These are phyloP conservation scores for Cyanistes caeruleus DNA, from an alignment of 2,113 vertebrate species.

Conservation along the genomic window DNA sequence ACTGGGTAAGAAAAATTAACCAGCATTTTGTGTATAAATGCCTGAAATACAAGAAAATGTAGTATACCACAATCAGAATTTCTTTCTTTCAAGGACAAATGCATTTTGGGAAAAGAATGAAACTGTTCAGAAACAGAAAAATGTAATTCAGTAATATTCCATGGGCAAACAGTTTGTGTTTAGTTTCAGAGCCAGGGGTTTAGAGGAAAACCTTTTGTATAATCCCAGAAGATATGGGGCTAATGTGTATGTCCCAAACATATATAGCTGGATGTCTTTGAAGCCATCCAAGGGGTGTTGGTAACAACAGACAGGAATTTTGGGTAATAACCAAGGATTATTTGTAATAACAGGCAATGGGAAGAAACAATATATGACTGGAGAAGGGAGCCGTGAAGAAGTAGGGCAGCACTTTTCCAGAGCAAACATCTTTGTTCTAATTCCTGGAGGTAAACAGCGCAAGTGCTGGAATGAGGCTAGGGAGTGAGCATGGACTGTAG, in stretches of 20 bases:
- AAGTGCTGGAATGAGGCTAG: not conserved
- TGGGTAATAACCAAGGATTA: not conserved
- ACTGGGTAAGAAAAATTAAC: conserved; percentile 13
- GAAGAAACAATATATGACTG: not conserved
- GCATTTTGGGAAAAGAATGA: not conserved
- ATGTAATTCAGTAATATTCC: not conserved
- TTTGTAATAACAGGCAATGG: not conserved
- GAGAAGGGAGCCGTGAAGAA: not conserved
- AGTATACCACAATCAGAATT: not conserved
- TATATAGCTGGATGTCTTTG: accelerated
- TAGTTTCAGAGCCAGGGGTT: not conserved
- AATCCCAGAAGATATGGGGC: not conserved
- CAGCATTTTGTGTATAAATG: not conserved
- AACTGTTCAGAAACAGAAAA: not conserved
- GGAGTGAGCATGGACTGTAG: not conserved
- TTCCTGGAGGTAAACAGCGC: not conserved
- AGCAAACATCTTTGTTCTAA: not conserved
- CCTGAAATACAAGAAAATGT: not conserved
- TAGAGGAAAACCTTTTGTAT: not conserved
- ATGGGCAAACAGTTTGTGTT: not conserved
- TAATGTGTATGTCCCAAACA: not conserved
- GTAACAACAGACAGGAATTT: not conserved
- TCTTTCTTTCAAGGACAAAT: not conserved
- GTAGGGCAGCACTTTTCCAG: not conserved
- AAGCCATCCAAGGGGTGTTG: not conserved